phyloP scores from a whole-genome alignment of 2,113 vertebrate species.

The Pipra filicauda region DNA sequence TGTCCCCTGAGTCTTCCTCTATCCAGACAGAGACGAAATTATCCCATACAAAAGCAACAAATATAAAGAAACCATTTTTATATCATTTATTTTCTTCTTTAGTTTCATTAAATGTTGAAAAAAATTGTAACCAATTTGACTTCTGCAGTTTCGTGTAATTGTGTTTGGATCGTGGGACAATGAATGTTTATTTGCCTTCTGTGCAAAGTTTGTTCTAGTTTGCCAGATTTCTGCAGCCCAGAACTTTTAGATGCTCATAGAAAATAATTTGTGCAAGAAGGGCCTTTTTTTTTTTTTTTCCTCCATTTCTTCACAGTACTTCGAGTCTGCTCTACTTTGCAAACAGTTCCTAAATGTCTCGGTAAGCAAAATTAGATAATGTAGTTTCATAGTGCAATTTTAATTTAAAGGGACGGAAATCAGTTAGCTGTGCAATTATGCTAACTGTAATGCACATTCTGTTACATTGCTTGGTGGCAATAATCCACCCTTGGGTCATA shows the following conservation, averaged over 20 bases:
- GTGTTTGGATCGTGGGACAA: neutral
- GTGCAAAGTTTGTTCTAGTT: neutral
- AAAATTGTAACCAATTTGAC: slow-evolving; percentile 1
- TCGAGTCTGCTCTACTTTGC: slow-evolving; percentile 46
- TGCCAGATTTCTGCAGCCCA: neutral
- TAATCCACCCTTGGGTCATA: slow-evolving; percentile 58
- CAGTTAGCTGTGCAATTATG: slow-evolving; percentile 59
- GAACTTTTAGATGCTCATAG: neutral
- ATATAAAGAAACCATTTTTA: slow-evolving; percentile 27
- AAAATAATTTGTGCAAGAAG: neutral
- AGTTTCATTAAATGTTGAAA: neutral
- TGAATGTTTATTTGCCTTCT: neutral
- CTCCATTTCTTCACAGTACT: neutral
- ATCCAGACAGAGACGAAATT: slow-evolving; percentile 22
- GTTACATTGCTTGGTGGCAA: slow-evolving; percentile 48
- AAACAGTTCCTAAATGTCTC: slow-evolving; percentile 41
- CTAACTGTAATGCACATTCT: slow-evolving; percentile 39
- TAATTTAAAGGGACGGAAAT: slow-evolving; percentile 58
- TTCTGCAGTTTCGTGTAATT: neutral
- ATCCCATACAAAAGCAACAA: slow-evolving; percentile 22
- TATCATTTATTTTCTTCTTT: slow-evolving; percentile 14
- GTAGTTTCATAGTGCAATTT: slow-evolving; percentile 50
- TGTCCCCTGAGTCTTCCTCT: slow-evolving; percentile 41
- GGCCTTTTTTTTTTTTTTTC: neutral
- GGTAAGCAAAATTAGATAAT: slow-evolving; percentile 62